phyloP scores from a whole-genome alignment of 2,888 invertebrate genomes.

The Metopia argyrocephala region DNA sequence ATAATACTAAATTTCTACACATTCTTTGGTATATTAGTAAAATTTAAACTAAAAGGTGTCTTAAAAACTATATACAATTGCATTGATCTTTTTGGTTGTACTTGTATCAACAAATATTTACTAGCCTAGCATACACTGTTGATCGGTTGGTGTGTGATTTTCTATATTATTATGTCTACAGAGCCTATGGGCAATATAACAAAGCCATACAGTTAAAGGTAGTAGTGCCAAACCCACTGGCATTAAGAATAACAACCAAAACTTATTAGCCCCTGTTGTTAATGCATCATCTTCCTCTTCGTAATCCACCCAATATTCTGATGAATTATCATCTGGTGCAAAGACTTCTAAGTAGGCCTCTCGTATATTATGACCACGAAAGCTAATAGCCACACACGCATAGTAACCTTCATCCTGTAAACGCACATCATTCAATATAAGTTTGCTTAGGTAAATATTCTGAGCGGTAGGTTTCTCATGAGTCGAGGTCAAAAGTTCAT shows the following conservation, averaged over 20 bases:
- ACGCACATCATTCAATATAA: conserved; percentile 74
- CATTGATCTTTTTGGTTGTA: too few relatives aligned
- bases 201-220: conserved; percentile 75
- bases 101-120: too few relatives aligned
- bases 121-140: conserved; percentile 69
- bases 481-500: conserved; percentile 73
- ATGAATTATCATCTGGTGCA: conserved; percentile 68
- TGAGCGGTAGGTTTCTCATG: conserved; percentile 73
- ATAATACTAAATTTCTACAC: neutral
- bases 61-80: too few relatives aligned
- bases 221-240: conserved; percentile 75
- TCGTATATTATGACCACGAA: conserved; percentile 74
- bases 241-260: conserved; percentile 75
- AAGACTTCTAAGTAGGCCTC: conserved; percentile 74
- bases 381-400: conserved; percentile 77
- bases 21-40: conserved; percentile 5
- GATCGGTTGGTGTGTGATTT: conserved; percentile 56
- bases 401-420: conserved; percentile 74
- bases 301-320: conserved; percentile 73
- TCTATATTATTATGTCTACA: conserved; percentile 53
- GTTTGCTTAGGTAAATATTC: conserved; percentile 76
- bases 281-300: conserved; percentile 65
- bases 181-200: conserved; percentile 71
- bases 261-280: conserved; percentile 69
- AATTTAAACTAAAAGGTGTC: too few relatives aligned